Evolutionary conservation across 37 sponge, comb jelly and placozoan genomes (phyloP).

Genomic region (Amphimedon queenslandica): DNA sequence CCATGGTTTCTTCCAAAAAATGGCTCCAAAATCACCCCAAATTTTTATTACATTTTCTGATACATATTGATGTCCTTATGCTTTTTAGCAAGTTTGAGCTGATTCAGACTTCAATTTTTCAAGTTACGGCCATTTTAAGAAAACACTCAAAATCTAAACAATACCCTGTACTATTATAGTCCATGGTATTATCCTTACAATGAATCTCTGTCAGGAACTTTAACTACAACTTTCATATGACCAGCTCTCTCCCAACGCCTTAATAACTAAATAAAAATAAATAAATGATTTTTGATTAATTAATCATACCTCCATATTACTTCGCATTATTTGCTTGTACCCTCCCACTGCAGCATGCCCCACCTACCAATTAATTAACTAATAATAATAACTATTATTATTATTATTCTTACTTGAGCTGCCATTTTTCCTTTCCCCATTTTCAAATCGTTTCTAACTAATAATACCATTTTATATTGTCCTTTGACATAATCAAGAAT

Average conservation of each 20-base stretch:
- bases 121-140: too few relatives aligned
- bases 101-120: too few relatives aligned
- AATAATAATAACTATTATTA: not conserved
- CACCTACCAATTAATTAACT: constrained; percentile 36
- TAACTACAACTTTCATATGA: constrained; percentile 84
- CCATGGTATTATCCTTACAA: constrained; percentile 47
- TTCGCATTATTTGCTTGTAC: constrained; percentile 43
- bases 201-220: constrained; percentile 69
- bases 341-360: constrained; percentile 77
- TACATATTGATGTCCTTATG: too few relatives aligned
- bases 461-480: constrained; percentile 93
- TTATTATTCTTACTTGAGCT: constrained; percentile 67
- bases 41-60: too few relatives aligned
- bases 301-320: constrained; percentile 31
- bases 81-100: too few relatives aligned
- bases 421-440: constrained; percentile 98
- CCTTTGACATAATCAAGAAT: constrained; percentile 19
- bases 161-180: too few relatives aligned
- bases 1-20: too few relatives aligned
- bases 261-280: constrained; percentile 34
- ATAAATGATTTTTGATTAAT: not conserved
- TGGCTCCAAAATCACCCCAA: too few relatives aligned
- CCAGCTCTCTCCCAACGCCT: constrained; percentile 73
- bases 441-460: constrained; percentile 90
- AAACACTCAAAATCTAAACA: too few relatives aligned